Base-by-base conservation (phyloP, 2,113 vertebrate genomes). In the Rhynchomys soricoides region DNA sequence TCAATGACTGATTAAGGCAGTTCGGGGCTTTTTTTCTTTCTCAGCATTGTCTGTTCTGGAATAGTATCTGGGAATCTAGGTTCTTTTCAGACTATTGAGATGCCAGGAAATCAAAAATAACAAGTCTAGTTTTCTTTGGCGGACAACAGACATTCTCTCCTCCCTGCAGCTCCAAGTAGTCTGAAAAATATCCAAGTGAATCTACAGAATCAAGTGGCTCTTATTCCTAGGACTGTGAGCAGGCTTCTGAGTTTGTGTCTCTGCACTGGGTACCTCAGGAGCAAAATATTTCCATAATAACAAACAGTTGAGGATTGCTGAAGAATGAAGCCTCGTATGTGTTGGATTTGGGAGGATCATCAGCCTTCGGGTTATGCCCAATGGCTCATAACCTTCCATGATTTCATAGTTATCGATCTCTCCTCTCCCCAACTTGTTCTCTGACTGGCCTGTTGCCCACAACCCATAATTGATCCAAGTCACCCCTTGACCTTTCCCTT, bases 401-500 rank as follows among this genome's bases (percentile, higher is more conserved):
- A 98, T 97, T 98, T 97, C 96, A 97, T 98, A 96, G 94, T 86
- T 10, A 24, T 97, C 4, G 50, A 81, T 91, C 85, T 86, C 71
- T 26, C 74, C 83, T 88, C 52, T 50, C 70, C 31, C 55, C 1
- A 11, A 43, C 21, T 1, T 0, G 0, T 31, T 4, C 52, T 31
- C 40, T 87, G 71, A 81, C 89, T 98, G 98, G 98, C 97, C 87
- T 75, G 1, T 17, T 98, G 97, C 98, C 98, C 95, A 96, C 95
- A 94, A 96, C 96, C 79, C 1, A 0, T 96, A 97, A 97, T 3
- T 97, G 97, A 86, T 91, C 96, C 70, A 75, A 75, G 93, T 98
- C 98, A 97, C 98, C 96, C 70, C 77, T 22, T 71, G 93, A 98
- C 98, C 98, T 98, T 98, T 98, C 87, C 92, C 93, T 97, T 96